These are phyloP conservation scores for Melanotaenia nigrans DNA, from an alignment of 2,797 vertebrate genomes.

Conservation along the genomic window DNA sequence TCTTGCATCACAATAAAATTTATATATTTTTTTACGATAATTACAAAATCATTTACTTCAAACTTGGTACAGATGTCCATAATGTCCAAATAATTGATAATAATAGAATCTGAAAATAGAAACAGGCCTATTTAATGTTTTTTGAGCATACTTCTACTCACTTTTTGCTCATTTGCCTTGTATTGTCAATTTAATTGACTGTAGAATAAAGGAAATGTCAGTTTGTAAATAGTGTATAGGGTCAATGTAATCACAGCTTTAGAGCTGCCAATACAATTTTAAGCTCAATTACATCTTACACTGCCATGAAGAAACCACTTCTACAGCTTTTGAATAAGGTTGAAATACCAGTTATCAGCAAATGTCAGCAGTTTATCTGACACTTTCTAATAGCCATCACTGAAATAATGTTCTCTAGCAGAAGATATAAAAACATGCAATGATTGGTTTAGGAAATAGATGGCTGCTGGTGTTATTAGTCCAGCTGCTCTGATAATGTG, in stretches of 20 bases:
- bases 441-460: constrained; percentile 49
- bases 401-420: constrained; percentile 43
- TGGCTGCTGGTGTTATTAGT: constrained; percentile 32
- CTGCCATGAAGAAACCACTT: constrained; percentile 16
- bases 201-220: no score
- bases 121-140: no score
- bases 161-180: no score
- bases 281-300: neutral
- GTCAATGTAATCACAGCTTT: no score
- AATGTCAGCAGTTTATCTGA: constrained; percentile 35
- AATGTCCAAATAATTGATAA: no score
- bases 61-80: no score
- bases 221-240: no score
- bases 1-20: neutral
- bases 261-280: neutral
- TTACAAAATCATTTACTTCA: neutral
- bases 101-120: no score
- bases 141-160: no score
- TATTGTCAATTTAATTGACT: no score
- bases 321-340: constrained; percentile 15
- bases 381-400: constrained; percentile 49
- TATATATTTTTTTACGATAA: neutral
- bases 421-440: constrained; percentile 43
- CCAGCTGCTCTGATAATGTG: constrained; percentile 51
- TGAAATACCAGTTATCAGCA: constrained; percentile 23